Evolutionary conservation across 1,140 invertebrate species (phyloP), one percentile per base, ranked within the genome.

Genomic region (Cepaea nemoralis): DNA sequence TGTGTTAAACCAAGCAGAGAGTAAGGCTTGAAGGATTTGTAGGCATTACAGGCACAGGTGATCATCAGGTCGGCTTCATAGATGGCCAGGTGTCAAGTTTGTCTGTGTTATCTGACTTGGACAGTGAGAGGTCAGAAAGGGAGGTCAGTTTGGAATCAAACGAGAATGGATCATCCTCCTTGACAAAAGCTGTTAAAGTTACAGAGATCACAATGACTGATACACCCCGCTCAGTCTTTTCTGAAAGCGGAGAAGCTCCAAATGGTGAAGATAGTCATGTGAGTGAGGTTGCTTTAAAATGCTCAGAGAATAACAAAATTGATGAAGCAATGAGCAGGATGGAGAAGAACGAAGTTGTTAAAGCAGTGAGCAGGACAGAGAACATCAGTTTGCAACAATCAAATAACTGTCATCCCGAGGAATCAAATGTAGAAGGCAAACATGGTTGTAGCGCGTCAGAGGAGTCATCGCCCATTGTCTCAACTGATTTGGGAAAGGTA

Each of bases 101-200:
- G 40, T 75, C 73, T 19, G 1, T 27, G 31, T 42, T 50, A 24
- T 48, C 40, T 75, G n/a, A 50, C 27, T 22, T 5, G 0, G 42
- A 77, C 31, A 77, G 75, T 77, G 75, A 77, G 75, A 3, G 5
- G 35, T 77, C 75, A 37, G 75, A 77, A 27, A 66, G 33, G n/a
- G 75, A 63, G 39, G 66, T 77, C 33, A 8, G 6, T 37, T 39
- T 77, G 19, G 75, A 77, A n/a, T 24, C 75, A 42, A 66, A 35
- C 39, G 33, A 22, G 3, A 27, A 63, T 40, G 75, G 66, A 8
- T 42, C 31, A 45, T n/a, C 71, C 35, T 1, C 40, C 1, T 40
- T 42, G 48, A 50, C 74, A 27, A 39, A n/a, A 14, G 27, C 59
- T 27, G 2, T 31, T 35, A 35, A 31, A 48, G 27, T 39, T 40